A percentile compares a stretch with the other conserved stretches of the same genome.
phyloP scores from a whole-genome alignment of 2,113 vertebrate species.

The Lonchura striata region DNA sequence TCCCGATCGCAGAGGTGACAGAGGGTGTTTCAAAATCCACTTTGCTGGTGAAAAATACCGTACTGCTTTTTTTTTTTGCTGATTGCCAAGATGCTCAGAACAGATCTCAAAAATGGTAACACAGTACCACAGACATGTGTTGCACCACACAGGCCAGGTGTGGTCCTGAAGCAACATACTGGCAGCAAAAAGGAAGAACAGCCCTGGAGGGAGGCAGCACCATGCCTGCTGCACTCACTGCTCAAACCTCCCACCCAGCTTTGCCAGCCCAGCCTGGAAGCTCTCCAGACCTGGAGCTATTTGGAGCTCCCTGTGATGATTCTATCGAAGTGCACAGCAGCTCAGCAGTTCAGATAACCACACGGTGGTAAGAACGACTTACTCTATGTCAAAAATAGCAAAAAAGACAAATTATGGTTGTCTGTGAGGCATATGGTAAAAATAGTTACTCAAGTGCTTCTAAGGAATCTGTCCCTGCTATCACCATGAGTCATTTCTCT shows the following conservation, averaged over 20 bases:
- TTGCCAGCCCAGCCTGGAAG: neutral
- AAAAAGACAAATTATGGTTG: neutral
- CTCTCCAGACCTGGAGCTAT: neutral
- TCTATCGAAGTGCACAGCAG: neutral
- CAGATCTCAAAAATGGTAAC: neutral
- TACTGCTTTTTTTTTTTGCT: neutral
- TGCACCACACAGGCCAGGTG: neutral
- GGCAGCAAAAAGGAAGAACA: neutral
- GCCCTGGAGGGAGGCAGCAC: neutral
- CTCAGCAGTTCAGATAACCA: neutral
- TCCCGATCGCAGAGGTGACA: neutral
- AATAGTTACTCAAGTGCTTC: accelerated
- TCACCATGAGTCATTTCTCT: neutral
- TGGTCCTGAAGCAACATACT: neutral
- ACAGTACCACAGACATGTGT: neutral
- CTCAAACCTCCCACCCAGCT: neutral
- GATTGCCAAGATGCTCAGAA: neutral
- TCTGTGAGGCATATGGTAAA: neutral
- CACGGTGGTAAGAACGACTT: neutral
- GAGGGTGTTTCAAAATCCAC: neutral
- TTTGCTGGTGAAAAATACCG: neutral
- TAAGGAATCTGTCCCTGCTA: neutral
- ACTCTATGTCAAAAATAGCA: neutral
- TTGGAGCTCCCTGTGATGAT: neutral
- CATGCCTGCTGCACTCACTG: neutral